phyloP scores from a whole-genome alignment of 2,888 invertebrate species.

The Tetragonisca angustula region DNA sequence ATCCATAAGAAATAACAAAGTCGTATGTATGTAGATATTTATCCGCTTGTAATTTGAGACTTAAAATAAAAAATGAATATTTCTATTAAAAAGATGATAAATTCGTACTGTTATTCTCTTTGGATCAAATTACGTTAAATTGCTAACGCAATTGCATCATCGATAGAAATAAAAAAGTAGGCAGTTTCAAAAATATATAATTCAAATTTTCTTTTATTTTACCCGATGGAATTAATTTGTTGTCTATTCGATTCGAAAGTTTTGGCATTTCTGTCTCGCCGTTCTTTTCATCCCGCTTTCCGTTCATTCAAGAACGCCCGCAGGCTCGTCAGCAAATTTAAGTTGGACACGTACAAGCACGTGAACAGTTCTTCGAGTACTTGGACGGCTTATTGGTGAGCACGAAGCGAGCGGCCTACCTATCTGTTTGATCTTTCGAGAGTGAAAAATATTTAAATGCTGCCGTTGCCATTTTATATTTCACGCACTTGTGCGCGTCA shows the following conservation, averaged over 20 bases:
- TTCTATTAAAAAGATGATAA: too few relatives aligned
- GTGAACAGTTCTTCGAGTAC: slow-evolving; percentile 62
- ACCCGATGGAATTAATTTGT: not conserved
- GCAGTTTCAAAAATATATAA: not conserved
- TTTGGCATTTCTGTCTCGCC: slow-evolving; percentile 26
- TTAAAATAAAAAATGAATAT: too few relatives aligned
- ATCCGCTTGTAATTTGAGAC: too few relatives aligned
- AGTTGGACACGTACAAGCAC: slow-evolving; percentile 66
- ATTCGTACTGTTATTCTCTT: too few relatives aligned
- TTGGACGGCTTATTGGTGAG: slow-evolving; percentile 79
- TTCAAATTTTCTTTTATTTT: too few relatives aligned
- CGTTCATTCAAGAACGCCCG: slow-evolving; percentile 45
- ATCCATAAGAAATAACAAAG: too few relatives aligned
- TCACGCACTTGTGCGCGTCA: slow-evolving; percentile 23
- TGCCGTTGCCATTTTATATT: slow-evolving; percentile 52
- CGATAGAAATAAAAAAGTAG: too few relatives aligned
- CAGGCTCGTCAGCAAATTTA: slow-evolving; percentile 73
- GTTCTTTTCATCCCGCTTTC: slow-evolving; percentile 38
- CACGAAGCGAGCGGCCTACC: slow-evolving; percentile 79
- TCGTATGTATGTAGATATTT: too few relatives aligned
- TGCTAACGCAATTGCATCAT: too few relatives aligned
- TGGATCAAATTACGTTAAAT: too few relatives aligned
- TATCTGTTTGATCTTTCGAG: slow-evolving; percentile 80
- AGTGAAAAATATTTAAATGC: slow-evolving; percentile 80
- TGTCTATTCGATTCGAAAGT: not conserved